These are phyloP conservation scores for Yponomeuta evonymella DNA, from an alignment of 2,888 invertebrate species.

Conservation along the genomic window DNA sequence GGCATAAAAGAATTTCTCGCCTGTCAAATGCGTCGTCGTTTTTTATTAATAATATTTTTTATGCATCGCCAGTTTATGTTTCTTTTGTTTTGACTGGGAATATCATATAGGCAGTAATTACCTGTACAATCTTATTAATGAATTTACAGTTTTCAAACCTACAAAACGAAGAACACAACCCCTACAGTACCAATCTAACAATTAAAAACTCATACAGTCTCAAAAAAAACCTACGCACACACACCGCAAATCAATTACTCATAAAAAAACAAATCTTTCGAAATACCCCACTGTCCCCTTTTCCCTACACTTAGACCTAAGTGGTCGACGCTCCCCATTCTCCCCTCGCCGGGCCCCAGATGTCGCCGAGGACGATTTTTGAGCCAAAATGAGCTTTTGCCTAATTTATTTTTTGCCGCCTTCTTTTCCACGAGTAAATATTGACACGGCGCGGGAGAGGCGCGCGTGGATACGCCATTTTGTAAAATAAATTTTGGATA, in stretches of 20 bases:
- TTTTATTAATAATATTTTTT: constrained; percentile 24
- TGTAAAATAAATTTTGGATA: background rate
- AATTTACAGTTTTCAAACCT: too few relatives aligned
- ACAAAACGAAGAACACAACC: too few relatives aligned
- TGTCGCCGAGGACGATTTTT: constrained; percentile 64
- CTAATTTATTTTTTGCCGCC: constrained; percentile 77
- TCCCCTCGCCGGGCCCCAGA: constrained; percentile 46
- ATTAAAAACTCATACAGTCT: constrained; percentile 17
- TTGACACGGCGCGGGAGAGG: constrained; percentile 47
- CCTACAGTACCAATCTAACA: too few relatives aligned
- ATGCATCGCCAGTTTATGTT: constrained; percentile 36
- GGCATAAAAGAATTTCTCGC: constrained; percentile 32
- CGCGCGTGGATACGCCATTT: constrained; percentile 38
- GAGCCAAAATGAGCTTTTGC: constrained; percentile 71
- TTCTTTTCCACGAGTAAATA: constrained; percentile 72
- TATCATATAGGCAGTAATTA: background rate
- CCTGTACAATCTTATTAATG: too few relatives aligned
- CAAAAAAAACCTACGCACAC: constrained; percentile 18
- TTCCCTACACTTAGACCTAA: constrained; percentile 13
- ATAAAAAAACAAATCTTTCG: constrained; percentile 9
- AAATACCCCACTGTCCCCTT: constrained; percentile 7
- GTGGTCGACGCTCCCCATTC: constrained; percentile 24
- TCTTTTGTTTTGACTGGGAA: constrained; percentile 33
- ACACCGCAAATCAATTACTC: constrained; percentile 9
- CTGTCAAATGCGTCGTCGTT: constrained; percentile 27